Evolutionary conservation across 2,797 vertebrate species (phyloP).

Genomic region (Gephyroberyx darwinii): DNA sequence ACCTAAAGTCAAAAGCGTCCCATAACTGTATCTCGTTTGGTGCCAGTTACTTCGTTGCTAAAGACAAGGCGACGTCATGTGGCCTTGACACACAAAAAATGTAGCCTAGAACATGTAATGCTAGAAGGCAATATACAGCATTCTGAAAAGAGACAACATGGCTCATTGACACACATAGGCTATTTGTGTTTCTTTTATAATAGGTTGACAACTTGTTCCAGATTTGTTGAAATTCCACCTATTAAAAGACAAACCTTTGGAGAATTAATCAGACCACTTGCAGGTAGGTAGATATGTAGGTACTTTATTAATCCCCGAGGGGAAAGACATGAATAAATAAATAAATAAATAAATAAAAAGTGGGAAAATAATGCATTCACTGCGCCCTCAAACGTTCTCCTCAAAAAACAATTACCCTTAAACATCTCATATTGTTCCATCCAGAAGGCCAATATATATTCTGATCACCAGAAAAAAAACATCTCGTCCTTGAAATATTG

Average conservation of each 20-base stretch:
- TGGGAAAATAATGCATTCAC: no score
- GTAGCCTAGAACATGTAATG: background rate
- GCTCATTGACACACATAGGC: background rate
- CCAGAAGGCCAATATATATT: no score
- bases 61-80: constrained; percentile 32
- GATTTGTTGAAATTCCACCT: background rate
- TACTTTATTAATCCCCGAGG: no score
- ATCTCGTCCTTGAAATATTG: no score
- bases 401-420: no score
- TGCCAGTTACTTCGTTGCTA: constrained; percentile 48
- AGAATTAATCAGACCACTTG: no score
- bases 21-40: constrained; percentile 40
- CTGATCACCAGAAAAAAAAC: no score
- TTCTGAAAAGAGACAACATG: background rate
- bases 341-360: no score
- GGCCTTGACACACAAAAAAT: constrained; percentile 42
- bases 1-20: constrained; percentile 37
- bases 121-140: constrained; percentile 12
- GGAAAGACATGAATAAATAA: no score
- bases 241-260: background rate
- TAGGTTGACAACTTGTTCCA: background rate
- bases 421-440: no score
- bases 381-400: no score
- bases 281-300: no score
- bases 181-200: background rate